phyloP scores from a whole-genome alignment of 2,888 invertebrate genomes.

The Folsomia manolachei region DNA sequence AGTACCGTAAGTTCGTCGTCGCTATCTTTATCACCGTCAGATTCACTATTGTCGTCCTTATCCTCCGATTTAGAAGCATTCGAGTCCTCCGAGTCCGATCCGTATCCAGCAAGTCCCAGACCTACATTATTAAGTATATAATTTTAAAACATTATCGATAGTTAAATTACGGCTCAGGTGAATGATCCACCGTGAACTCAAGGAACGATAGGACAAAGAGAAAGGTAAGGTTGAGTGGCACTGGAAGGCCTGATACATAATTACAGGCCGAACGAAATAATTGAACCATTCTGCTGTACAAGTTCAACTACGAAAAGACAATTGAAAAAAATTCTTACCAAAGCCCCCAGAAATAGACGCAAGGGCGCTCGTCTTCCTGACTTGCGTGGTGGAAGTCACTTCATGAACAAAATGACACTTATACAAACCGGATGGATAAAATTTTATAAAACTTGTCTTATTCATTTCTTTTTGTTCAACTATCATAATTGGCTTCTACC shows the following conservation, averaged over 20 bases:
- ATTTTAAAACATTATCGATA: neutral
- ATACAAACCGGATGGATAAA: neutral
- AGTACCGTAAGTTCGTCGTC: constrained; percentile 71
- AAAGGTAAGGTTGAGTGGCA: too few relatives aligned
- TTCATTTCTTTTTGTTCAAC: neutral
- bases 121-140: constrained; percentile 54
- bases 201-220: too few relatives aligned
- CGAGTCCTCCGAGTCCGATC: constrained; percentile 61
- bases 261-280: neutral
- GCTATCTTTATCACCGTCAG: constrained; percentile 56
- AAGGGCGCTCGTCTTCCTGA: constrained; percentile 44
- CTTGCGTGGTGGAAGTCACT: constrained; percentile 39
- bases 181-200: too few relatives aligned
- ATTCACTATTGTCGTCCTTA: constrained; percentile 56
- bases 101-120: constrained; percentile 60
- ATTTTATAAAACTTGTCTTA: neutral
- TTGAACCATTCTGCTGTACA: neutral
- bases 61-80: constrained; percentile 53
- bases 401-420: constrained; percentile 35
- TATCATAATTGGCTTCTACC: too few relatives aligned
- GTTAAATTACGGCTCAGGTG: neutral
- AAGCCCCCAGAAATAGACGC: constrained; percentile 46
- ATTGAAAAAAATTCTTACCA: constrained; percentile 32
- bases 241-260: neutral
- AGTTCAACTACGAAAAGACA: neutral